Evolutionary conservation across 2,888 invertebrate genomes (phyloP), one percentile per base, ranked within the genome.

Genomic region (Panorpa germanica): DNA sequence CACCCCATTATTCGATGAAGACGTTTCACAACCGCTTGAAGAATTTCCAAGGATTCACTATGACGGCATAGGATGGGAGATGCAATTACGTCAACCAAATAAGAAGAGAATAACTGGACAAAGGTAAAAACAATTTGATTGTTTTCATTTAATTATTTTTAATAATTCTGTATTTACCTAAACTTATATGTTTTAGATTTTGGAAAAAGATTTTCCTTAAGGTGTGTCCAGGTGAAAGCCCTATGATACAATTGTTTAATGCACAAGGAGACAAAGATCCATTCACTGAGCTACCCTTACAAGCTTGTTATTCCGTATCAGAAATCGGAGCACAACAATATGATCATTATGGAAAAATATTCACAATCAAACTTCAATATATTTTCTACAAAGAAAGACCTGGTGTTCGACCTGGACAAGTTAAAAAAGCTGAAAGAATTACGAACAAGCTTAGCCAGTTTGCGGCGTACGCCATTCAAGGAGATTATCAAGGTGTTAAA

Each of bases 291-390:
- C 60, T 95, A 40, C 90, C 90, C 0, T 58, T 93, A 39, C 85
- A 91, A 52, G 78, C 91, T 2, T 91, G 88, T 50, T 95, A 95
- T 56, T 90, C 90, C 3, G 78, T 93, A 25, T 93, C 91, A 4
- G 91, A 90, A 36, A 77, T 90, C 27, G 82, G 80, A 28, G 85
- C 91, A 19, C 98, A 98, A 57, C 96, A 96, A 52, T 96, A 88
- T 50, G 98, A 99, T 57, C 88, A 93, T 53, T 99, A 82, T 52
- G 96, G 96, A 17, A 99, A 99, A 61, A 95, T 98, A 43, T 96
- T 98, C 60, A 98, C 98, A 1, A 19, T 19, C 9, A 73, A 80
- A 50, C 57, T 93, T 40, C 96, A 96, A 53, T 95, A 93, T 49
- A 82, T 96, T 32, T 90, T 95, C 55, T 98, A 98, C 54, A 91